phyloP scores from a whole-genome alignment of 2,113 vertebrate species.

The Chunga burmeisteri region DNA sequence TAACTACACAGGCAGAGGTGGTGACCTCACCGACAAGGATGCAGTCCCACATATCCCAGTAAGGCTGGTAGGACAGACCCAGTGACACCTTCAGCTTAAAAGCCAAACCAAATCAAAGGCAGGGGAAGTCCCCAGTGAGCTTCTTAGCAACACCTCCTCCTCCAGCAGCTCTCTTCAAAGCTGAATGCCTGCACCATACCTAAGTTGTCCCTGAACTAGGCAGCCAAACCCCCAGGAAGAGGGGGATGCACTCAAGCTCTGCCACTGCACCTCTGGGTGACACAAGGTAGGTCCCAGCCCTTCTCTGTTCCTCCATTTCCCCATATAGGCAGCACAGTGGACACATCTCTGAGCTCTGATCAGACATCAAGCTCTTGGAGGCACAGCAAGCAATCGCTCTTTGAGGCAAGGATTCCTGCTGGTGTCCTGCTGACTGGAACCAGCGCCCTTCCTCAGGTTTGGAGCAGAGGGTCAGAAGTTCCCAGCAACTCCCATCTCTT shows the following conservation, averaged over 20 bases:
- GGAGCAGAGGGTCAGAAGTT: not conserved
- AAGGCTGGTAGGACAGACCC: not conserved
- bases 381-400: not conserved
- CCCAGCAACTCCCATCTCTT: not conserved
- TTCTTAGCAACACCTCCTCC: not conserved
- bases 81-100: not conserved
- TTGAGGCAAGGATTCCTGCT: not conserved
- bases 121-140: not conserved
- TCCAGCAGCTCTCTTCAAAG: not conserved
- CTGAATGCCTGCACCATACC: not conserved
- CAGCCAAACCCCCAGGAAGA: not conserved
- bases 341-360: not conserved
- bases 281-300: not conserved
- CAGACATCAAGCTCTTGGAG: not conserved
- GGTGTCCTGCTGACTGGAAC: not conserved
- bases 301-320: not conserved
- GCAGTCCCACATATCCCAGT: not conserved
- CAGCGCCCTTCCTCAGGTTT: not conserved
- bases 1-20: not conserved
- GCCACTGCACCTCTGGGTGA: not conserved
- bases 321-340: fast-evolving
- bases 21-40: not conserved
- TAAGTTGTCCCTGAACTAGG: not conserved
- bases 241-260: not conserved
- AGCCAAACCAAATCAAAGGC: not conserved